Base-by-base conservation (phyloP, 2,888 invertebrate genomes). In the Thera obeliscata region DNA sequence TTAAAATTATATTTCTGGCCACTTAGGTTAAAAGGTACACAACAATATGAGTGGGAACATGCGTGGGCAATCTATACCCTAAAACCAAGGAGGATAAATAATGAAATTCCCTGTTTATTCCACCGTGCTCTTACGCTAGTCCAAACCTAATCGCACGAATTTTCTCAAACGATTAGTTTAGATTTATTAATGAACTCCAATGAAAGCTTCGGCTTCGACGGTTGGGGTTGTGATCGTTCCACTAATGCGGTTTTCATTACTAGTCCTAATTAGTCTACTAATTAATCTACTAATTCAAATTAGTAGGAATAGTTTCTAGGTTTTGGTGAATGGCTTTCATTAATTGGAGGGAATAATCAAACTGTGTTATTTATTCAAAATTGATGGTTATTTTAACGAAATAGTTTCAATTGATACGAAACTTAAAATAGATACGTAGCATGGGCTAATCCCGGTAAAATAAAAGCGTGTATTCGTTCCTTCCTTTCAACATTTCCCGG, bases 151-250 rank as follows among this genome's bases (percentile, higher is more conserved):
- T 88, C 86, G 82, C 84, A 79, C 78, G 78, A 83, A 86, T 83
- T 86, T 87, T 84, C 78, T 74, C 78, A 72, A 80, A 74, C 73
- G 68, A 73, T 78, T 74, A 79, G 71, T 78, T 81, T 77, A 75
- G 81, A 82, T 85, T 85, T 85, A 85, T 86, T 82, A 87, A 87
- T 84, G 82, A 81, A 78, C 74, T 75, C 76, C 79, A 82, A 86
- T 87, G 86, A 85, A 79, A 70, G 70, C 74, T 71, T 73, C 56
- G 43, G 61, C 61, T 50, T 41, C 56, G 68, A 67, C 61, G 56
- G 46, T 68, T 69, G 58, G 58, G 64, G 35, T 55, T 58, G 54
- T 67, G 64, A 66, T 66, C 63, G 63, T 67, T 68, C 33, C 46
- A 61, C 63, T 66, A 69, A 69, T 66, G 59, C 54, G 57, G 66